Base-by-base conservation (phyloP, 2,888 invertebrate species). In the Aricia artaxerxes region DNA sequence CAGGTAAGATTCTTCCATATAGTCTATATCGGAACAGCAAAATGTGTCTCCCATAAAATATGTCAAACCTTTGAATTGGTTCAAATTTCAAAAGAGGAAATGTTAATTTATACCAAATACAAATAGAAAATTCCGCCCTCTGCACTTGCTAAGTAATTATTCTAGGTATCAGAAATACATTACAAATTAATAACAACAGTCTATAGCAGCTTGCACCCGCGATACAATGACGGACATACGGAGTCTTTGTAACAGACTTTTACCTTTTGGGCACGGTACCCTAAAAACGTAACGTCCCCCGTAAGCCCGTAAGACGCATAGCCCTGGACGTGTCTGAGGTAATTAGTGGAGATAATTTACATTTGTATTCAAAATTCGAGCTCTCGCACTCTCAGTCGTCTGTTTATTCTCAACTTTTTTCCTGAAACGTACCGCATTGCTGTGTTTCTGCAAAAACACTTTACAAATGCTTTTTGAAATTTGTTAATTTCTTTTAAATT, bases 291-390 rank as follows among this genome's bases (percentile, higher is more conserved):
- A 88, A 89, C 89, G 90, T 89, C 86, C 88, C 84, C 88, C 85
- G 89, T 94, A 94, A 94, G 94, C 92, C 93, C 86, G 87, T 87
- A 94, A 94, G 94, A 94, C 90, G 93, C 92, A 94, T 93, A 88
- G 92, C 94, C 90, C 89, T 86, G 89, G 86, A 92, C 92, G 93
- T 90, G 92, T 92, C 92, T 91, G 90, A 88, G 91, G 94, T 94
- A 95, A 95, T 95, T 95, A 95, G 94, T 92, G 90, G 91, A 91
- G 93, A 92, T 93, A 94, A 95, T 95, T 95, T 94, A 94, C 95
- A 94, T 95, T 95, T 94, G 95, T 94, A 95, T 95, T 95, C 94
- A 95, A 94, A 94, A 94, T 95, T 94, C 94, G 93, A 93, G 94
- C 92, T 90, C 91, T 90, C 91, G 92, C 94, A 90, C 93, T 93